A percentile compares a stretch with the other conserved stretches of the same genome.
Conservation (phyloP, 2,113 vertebrate genomes). For the Notothenia rossii region DNA sequence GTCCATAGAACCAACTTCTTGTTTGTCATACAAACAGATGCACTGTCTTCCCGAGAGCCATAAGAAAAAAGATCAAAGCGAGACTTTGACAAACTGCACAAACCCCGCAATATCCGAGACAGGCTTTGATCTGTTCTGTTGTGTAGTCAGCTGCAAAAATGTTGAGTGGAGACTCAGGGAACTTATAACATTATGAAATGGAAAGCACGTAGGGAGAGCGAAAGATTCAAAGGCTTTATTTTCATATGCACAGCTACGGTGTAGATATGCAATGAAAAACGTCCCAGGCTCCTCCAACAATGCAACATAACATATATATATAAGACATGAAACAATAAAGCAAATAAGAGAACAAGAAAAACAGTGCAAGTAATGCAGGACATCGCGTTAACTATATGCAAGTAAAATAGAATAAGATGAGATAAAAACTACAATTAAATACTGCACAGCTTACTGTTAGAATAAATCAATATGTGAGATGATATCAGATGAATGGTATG, state of each 20-base stretch:
- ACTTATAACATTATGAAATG: conserved; percentile 25
- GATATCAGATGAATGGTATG: too few species aligned
- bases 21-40: conserved; percentile 40
- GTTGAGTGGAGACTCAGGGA: conserved; percentile 1
- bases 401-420: too few species aligned
- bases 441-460: too few species aligned
- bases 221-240: conserved; percentile 11
- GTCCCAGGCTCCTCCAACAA: too few species aligned
- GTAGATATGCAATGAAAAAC: too few species aligned
- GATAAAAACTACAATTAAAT: too few species aligned
- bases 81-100: conserved; percentile 8
- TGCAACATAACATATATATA: too few species aligned
- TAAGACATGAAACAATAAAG: too few species aligned
- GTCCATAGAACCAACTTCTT: conserved; percentile 17
- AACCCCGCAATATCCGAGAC: conserved; percentile 15
- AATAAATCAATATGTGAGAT: too few species aligned
- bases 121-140: conserved; percentile 41
- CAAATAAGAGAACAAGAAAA: background rate
- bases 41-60: conserved; percentile 9
- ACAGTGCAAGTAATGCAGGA: background rate
- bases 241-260: too few species aligned
- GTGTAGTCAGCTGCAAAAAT: conserved; percentile 29
- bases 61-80: conserved; percentile 37
- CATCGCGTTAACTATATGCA: too few species aligned
- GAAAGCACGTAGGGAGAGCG: conserved; percentile 10